These are phyloP conservation scores for Acromyrmex echinatior DNA, from an alignment of 1,140 invertebrate genomes.

Conservation along the genomic window DNA sequence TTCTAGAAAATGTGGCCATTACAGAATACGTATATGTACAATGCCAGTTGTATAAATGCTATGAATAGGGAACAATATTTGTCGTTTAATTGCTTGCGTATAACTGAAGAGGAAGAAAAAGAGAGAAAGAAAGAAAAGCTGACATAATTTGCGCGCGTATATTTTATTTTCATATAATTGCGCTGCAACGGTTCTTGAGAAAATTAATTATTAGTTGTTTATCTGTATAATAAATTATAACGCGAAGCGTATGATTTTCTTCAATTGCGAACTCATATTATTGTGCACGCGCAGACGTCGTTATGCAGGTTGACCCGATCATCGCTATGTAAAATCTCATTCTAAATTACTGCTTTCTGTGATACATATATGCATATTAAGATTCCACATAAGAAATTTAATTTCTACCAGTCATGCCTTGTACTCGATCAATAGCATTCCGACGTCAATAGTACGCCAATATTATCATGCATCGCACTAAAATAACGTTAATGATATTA, in stretches of 20 bases:
- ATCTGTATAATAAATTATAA: neutral
- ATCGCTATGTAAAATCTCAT: conserved; percentile 13
- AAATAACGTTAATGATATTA: conserved; percentile 18
- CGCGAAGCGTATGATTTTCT: neutral
- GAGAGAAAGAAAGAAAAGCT: neutral
- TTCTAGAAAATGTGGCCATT: conserved; percentile 21
- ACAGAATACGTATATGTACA: neutral
- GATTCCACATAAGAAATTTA: conserved; percentile 30
- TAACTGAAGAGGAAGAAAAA: neutral
- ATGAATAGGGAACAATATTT: neutral
- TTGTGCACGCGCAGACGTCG: neutral
- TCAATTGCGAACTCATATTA: conserved; percentile 24
- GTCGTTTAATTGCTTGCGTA: conserved; percentile 21
- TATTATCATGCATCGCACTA: neutral
- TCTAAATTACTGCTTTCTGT: neutral
- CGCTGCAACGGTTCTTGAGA: neutral
- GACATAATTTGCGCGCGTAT: neutral
- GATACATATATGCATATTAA: conserved; percentile 9
- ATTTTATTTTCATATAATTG: neutral
- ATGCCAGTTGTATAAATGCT: neutral
- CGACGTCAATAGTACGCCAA: conserved; percentile 19
- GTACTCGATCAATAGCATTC: conserved; percentile 29
- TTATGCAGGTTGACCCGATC: conserved; percentile 14
- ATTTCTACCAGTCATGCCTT: conserved; percentile 35
- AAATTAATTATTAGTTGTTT: conserved; percentile 26